These are phyloP conservation scores for Villa cingulata DNA, from an alignment of 2,888 invertebrate species.

Conservation along the genomic window DNA sequence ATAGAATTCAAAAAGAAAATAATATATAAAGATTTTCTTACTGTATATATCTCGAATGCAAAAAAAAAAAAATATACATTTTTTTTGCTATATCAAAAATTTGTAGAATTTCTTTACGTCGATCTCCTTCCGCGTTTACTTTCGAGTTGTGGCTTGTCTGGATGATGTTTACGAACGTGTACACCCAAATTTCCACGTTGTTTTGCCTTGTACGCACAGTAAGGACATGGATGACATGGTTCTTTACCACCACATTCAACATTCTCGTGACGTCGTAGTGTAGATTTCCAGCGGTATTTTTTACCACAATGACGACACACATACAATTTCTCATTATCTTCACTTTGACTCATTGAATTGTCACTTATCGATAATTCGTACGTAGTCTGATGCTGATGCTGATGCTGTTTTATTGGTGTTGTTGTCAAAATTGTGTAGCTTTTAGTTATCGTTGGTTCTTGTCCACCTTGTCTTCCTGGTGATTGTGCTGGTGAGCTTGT, in stretches of 20 bases:
- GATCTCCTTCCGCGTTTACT: conserved; percentile 27
- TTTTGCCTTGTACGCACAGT: conserved; percentile 64
- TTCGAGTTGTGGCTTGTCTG: conserved; percentile 34
- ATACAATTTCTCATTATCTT: conserved; percentile 46
- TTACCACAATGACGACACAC: conserved; percentile 75
- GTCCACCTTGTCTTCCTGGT: conserved; percentile 14
- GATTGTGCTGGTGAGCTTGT: conserved; percentile 9
- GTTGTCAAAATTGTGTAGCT: conserved; percentile 35
- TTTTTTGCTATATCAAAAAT: no score
- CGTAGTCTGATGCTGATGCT: conserved; percentile 11
- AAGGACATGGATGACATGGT: conserved; percentile 66
- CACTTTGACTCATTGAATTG: conserved; percentile 30
- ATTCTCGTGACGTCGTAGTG: conserved; percentile 66
- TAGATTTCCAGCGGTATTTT: conserved; percentile 75
- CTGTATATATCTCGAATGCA: no score
- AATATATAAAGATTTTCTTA: no score
- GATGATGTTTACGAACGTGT: conserved; percentile 66
- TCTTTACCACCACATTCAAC: conserved; percentile 76
- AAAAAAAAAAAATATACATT: no score
- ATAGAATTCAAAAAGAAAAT: no score
- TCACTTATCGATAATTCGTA: conserved; percentile 34
- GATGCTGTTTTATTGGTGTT: conserved; percentile 27
- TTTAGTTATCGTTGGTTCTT: conserved; percentile 29
- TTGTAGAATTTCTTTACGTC: no score
- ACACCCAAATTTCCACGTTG: conserved; percentile 72